Base-by-base conservation (phyloP, 2,113 vertebrate genomes). In the Antechinus flavipes region DNA sequence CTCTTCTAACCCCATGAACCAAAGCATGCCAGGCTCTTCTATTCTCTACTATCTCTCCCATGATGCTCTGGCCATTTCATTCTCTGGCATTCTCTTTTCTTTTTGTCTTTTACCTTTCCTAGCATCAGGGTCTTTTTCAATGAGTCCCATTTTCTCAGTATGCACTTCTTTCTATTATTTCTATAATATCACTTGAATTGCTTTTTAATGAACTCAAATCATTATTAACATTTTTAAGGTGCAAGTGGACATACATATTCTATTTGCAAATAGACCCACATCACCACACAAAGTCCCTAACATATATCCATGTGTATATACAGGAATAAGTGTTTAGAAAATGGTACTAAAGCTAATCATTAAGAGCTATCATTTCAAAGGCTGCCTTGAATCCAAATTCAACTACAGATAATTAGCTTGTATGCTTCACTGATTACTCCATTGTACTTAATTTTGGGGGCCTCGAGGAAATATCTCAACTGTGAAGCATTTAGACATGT, bases 361-460 rank as follows among this genome's bases (percentile, higher is more conserved):
- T 84, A 97, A 97, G 95, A 95, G 95, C 68, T 54, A 91, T 90
- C 55, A 54, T 90, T 97, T 98, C 92, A 92, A 94, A 2, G 93
- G 95, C 50, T 55, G 93, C 96, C 91, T 92, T 93, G 95, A 96
- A 96, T 97, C 93, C 97, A 95, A 97, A 95, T 91, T 97, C 95
- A 93, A 50, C 68, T 90, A 97, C 55, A 96, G 95, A 92, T 97
- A 97, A 98, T 97, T 95, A 96, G 84, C 89, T 97, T 98, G 11
- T 90, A 54, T 91, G 92, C 93, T 94, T 98, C 94, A 96, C 92
- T 98, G 98, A 98, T 96, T 93, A 96, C 23, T 97, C 91, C n/a
- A 96, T 12, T 97, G 91, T 97, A 76, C 76, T 92, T 94, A 68
- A 95, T 0, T 19, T 95, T 94, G 94, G 91, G 95, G 95, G 89